Base-by-base conservation (phyloP, 2,113 vertebrate genomes). In the Corythornis vintsioides region DNA sequence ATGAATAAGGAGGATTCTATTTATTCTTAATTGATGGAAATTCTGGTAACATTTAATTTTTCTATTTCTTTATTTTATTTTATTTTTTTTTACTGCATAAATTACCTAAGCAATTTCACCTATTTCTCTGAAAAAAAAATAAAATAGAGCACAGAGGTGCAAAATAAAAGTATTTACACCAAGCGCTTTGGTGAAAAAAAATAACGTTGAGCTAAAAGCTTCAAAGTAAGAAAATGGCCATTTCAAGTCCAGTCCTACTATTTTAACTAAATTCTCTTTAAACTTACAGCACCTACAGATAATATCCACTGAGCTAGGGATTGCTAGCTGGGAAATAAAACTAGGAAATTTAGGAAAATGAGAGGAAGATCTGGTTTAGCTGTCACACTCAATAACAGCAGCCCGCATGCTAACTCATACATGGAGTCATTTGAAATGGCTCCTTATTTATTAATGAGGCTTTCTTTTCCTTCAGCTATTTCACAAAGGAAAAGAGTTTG, bases 361-460 rank as follows among this genome's bases (percentile, higher is more conserved):
- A 26, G 67, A 85, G 70, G 72, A 74, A 64, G 52, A 65, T 80
- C 40, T 83, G 76, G 77, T 61, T 35, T 9, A 85, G 87, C 89
- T 92, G 80, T 70, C 60, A 2, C 9, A 40, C 86, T 91, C 82
- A 85, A 11, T 67, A 77, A 63, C 33, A 93, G 91, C 66, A 82
- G 59, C 88, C 86, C 88, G 33, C 59, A 31, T 38, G 73, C 48
- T 61, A 83, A 66, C 45, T 84, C 86, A 74, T 48, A 88, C 64
- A 77, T 42, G 53, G 90, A 86, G 26, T 88, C 75, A 66, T 64
- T 77, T 82, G 64, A 95, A 91, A 95, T 89, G 72, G 59, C 69
- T 92, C 45, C 73, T 96, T 69, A 95, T 90, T 96, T 93, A 96
- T 96, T 96, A 95, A 95, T 95, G 70, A 94, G 78, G 20, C 7